Conservation (phyloP, 2,888 invertebrate genomes). For the Polydrusus tereticollis region DNA sequence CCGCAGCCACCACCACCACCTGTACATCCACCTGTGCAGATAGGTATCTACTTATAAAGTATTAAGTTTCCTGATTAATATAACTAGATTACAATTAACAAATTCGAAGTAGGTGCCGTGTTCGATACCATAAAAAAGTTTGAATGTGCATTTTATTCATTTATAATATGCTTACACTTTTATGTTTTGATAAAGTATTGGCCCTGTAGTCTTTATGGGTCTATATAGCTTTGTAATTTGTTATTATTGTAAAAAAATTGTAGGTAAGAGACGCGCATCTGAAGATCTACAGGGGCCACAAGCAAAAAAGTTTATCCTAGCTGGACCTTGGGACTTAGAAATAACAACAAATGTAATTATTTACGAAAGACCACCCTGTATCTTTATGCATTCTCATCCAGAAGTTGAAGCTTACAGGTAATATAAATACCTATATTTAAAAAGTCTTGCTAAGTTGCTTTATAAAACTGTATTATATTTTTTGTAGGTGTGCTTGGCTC, state of each 20-base stretch:
- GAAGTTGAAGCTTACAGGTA: conserved; percentile 88
- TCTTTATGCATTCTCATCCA: conserved; percentile 92
- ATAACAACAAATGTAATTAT: conserved; percentile 92
- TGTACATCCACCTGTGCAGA: conserved; percentile 68
- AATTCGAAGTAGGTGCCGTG: background rate
- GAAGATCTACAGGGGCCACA: conserved; percentile 80
- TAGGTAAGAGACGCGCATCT: conserved; percentile 81
- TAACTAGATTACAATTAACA: background rate
- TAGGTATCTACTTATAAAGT: conserved; percentile 58
- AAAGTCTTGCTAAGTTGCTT: too few species aligned
- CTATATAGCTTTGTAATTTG: too few species aligned
- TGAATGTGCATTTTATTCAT: too few species aligned
- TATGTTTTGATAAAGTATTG: too few species aligned
- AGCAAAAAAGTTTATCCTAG: conserved; percentile 74
- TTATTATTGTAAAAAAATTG: too few species aligned
- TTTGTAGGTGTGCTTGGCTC: conserved; percentile 78
- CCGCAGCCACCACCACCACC: conserved; percentile 47
- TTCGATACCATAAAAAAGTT: too few species aligned
- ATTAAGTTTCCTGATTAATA: background rate
- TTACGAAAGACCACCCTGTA: conserved; percentile 86
- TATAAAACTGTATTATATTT: too few species aligned
- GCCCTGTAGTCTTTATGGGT: too few species aligned
- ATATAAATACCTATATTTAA: background rate
- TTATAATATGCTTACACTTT: too few species aligned
- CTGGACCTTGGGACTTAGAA: conserved; percentile 93